Percentiles rank a stretch among this genome's conserved stretches.
These are phyloP conservation scores for Parauchenoglanis ngamensis DNA, from an alignment of 2,797 vertebrate genomes.

Conservation along the genomic window DNA sequence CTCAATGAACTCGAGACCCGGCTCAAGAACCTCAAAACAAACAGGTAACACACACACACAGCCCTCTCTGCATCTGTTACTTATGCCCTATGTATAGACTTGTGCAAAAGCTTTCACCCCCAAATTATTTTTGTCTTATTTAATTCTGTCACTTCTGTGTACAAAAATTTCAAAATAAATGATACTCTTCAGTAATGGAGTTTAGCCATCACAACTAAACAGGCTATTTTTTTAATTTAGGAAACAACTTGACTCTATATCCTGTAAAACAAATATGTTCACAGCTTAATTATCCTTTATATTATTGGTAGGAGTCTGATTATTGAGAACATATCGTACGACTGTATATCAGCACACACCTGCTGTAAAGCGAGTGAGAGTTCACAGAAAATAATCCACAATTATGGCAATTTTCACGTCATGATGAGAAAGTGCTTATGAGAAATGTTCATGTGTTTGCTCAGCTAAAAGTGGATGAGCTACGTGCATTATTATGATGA, in stretches of 20 bases:
- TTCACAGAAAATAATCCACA: not conserved
- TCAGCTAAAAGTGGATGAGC: not conserved
- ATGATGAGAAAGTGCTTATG: not conserved
- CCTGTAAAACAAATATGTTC: not conserved
- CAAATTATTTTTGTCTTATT: not conserved
- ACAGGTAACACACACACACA: slow-evolving; percentile 77
- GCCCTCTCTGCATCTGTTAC: not conserved
- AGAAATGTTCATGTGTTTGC: not conserved
- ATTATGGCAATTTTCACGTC: not conserved
- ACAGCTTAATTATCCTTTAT: not conserved
- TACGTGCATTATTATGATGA: not conserved
- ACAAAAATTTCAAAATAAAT: not conserved
- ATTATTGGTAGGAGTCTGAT: not conserved
- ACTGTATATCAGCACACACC: not conserved
- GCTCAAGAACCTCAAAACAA: slow-evolving; percentile 92
- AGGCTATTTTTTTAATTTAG: not conserved
- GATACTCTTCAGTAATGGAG: not conserved
- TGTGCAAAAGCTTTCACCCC: not conserved
- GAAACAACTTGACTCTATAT: not conserved
- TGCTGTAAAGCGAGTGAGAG: not conserved
- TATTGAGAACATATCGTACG: not conserved
- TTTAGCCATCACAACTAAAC: not conserved
- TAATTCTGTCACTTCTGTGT: not conserved
- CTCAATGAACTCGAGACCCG: slow-evolving; percentile 93
- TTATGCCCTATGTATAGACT: not conserved